Conservation (phyloP, 2,797 vertebrate genomes). For the Rhynchonycteris naso region DNA sequence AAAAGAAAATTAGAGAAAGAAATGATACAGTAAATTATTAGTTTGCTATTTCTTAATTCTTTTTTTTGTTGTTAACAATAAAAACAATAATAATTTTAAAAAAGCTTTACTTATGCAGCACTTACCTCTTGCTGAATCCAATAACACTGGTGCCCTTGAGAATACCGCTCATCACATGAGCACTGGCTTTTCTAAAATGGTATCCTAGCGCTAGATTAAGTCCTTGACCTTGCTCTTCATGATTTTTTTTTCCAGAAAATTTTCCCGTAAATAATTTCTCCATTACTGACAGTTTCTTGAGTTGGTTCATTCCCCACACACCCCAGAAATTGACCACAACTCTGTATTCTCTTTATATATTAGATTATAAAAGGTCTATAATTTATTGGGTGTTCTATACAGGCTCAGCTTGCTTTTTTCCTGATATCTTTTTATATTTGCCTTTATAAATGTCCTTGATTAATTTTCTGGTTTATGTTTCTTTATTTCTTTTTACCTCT, state of each 20-base stretch:
- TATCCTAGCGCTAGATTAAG: not conserved
- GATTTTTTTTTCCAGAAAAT: not conserved
- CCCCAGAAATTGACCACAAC: not conserved
- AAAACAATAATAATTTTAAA: not conserved
- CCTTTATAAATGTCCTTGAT: not conserved
- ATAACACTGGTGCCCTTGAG: not conserved
- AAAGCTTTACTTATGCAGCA: not conserved
- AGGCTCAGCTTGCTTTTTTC: not conserved
- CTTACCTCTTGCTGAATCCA: not conserved
- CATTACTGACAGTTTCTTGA: not conserved
- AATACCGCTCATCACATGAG: accelerated
- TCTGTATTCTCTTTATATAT: not conserved
- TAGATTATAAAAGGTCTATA: not conserved
- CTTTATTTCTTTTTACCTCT: not conserved
- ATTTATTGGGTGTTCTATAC: not conserved
- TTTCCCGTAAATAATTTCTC: not conserved
- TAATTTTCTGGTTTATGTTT: not conserved
- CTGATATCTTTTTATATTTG: not conserved
- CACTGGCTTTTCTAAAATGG: not conserved
- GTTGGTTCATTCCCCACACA: not conserved
- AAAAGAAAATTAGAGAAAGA: not conserved
- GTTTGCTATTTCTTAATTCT: not conserved
- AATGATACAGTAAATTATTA: not conserved
- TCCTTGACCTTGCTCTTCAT: not conserved
- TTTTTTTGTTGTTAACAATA: not conserved